A percentile compares a stretch with the other conserved stretches of the same genome.
phyloP scores from a whole-genome alignment of 2,113 vertebrate species.

The Mandrillus leucophaeus region DNA sequence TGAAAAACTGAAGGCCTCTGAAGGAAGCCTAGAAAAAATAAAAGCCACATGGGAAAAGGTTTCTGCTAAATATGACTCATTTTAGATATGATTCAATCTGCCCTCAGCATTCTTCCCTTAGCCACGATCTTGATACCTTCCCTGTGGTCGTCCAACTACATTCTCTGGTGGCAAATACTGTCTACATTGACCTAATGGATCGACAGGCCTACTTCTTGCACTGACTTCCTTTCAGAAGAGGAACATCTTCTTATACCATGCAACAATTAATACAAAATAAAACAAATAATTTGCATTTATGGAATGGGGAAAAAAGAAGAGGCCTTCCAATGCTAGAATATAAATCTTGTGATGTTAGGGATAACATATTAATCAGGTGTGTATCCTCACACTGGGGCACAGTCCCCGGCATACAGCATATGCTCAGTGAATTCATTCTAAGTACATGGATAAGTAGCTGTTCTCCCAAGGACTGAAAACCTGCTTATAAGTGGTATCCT shows the following conservation, averaged over 20 bases:
- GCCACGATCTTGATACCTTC: neutral
- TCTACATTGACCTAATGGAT: neutral
- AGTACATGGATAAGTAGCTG: neutral
- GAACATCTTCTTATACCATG: no score
- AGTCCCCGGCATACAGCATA: neutral
- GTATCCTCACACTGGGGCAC: neutral
- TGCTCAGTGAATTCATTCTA: neutral
- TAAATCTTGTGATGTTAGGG: neutral
- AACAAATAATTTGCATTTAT: no score
- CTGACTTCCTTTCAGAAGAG: neutral
- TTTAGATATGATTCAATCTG: neutral
- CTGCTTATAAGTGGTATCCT: neutral
- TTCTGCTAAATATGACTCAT: neutral
- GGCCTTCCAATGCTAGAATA: neutral
- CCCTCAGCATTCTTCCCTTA: neutral
- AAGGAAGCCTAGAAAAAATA: neutral
- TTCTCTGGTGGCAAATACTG: neutral
- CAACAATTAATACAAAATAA: no score
- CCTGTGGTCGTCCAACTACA: neutral
- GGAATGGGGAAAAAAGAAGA: neutral
- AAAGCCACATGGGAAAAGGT: neutral
- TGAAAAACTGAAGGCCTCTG: neutral
- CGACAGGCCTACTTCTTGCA: fast-evolving
- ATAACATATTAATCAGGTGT: neutral
- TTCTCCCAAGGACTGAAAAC: neutral